Base-by-base conservation (phyloP, 2,113 vertebrate species). In the Chloroceryle aenea region DNA sequence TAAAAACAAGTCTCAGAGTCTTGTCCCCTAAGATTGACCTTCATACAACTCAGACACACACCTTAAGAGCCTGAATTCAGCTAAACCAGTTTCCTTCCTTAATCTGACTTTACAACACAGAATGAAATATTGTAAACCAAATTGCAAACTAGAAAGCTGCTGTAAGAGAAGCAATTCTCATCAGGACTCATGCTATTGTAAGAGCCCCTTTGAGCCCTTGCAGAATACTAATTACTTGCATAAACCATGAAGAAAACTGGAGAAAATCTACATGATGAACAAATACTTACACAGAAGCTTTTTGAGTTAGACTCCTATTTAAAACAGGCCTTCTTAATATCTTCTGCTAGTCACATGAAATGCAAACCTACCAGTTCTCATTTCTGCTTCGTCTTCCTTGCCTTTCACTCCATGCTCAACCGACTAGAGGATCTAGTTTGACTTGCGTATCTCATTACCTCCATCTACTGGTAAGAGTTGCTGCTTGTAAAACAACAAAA, bases 401-500 rank as follows among this genome's bases (percentile, higher is more conserved):
- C 32, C 43, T 84, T 50, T 59, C 9, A 74, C 12, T n/a, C 38
- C 11, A 27, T 18, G 29, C 53, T 10, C 22, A 29, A 47, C 52
- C 20, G 21, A 29, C 19, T 2, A 8, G 26, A 69, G 59, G 50
- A 58, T 5, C 34, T 22, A 25, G 26, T 62, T 66, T 67, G 43
- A 34, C 40, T 83, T 68, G 6, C 2, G 0, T 18, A 87, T 86
- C 97, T 98, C 98, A 89, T 96, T 96, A 56, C 78, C 96, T 90
- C 98, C 98, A 98, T 32, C 98, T 98, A 90, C 97, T 86, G 98
- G 97, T 50, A 38, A 72, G 89, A 95, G 42, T 4, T 78, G 69
- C 40, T 13, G 12, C 20, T 30, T 16, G 20, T 32, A 23, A 36
- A 66, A 66, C 64, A 42, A 4, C 23, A 30, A 15, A 32, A 10